Percentiles rank a stretch among this genome's conserved stretches.
Conservation (phyloP, 2,797 vertebrate genomes). For the Fratercula arctica region DNA sequence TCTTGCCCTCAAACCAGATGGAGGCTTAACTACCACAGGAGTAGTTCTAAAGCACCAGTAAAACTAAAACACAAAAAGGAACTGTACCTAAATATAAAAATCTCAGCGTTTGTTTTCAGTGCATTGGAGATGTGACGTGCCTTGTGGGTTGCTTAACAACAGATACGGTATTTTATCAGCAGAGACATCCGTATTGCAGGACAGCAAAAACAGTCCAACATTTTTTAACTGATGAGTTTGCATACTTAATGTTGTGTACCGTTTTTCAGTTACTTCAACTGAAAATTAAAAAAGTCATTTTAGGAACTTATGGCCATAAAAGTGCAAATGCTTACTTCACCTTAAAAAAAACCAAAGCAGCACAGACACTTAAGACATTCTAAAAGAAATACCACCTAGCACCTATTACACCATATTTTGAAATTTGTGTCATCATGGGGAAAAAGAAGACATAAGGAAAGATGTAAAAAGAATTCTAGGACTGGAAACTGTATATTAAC, state of each 20-base stretch:
- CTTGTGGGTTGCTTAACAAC: not conserved
- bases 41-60: not conserved
- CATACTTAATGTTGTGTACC: not conserved
- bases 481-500: not conserved
- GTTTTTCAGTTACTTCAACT: not conserved
- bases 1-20: not conserved
- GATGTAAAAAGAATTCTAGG: not conserved
- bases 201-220: not conserved
- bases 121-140: rapidly evolving
- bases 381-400: not conserved
- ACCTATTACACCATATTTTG: not conserved
- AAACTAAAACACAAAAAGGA: not conserved
- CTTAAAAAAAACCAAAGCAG: not conserved
- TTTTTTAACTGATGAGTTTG: not conserved
- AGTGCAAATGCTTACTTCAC: not conserved
- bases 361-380: not conserved
- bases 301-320: not conserved
- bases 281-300: not conserved
- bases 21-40: not conserved
- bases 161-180: not conserved
- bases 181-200: not conserved
- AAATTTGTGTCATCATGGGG: not conserved
- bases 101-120: not conserved
- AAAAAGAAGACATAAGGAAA: not conserved
- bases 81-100: not conserved